Evolutionary conservation across 2,888 invertebrate species (phyloP).

Genomic region (Brachylomia viminalis): DNA sequence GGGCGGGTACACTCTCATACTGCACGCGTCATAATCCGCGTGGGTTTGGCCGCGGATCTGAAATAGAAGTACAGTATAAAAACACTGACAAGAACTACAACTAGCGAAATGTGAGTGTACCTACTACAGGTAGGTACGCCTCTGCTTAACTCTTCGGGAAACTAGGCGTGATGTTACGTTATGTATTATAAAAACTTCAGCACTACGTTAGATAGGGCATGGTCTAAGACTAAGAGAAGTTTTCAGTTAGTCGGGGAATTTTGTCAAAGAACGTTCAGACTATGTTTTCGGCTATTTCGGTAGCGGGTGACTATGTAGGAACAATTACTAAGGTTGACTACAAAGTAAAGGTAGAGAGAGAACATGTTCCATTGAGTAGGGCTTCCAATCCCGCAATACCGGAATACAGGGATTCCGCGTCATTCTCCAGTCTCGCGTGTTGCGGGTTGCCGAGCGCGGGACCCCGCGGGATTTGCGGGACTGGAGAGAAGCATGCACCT

Average conservation of each 20-base stretch:
- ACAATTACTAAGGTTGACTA: background rate
- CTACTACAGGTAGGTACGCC: background rate
- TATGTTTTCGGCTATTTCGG: background rate
- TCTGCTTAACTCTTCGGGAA: too few species aligned
- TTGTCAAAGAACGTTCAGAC: background rate
- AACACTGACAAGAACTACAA: background rate
- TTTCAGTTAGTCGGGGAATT: background rate
- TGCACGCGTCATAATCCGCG: constrained; percentile 78
- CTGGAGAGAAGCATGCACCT: too few species aligned
- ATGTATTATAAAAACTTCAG: background rate
- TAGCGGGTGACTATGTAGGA: too few species aligned
- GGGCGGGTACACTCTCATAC: constrained; percentile 79
- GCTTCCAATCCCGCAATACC: too few species aligned
- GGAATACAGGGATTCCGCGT: too few species aligned
- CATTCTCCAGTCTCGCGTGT: too few species aligned
- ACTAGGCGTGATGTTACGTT: too few species aligned
- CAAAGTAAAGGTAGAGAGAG: background rate
- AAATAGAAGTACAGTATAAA: constrained; percentile 25
- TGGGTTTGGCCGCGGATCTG: constrained; percentile 78
- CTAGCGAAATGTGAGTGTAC: background rate
- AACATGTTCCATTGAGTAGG: background rate
- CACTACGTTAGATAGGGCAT: background rate
- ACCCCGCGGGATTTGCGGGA: too few species aligned
- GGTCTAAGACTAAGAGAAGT: background rate
- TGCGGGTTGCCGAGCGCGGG: too few species aligned